These are phyloP conservation scores for Drosophila auraria DNA, from an alignment of 1,140 invertebrate genomes.

Conservation along the genomic window DNA sequence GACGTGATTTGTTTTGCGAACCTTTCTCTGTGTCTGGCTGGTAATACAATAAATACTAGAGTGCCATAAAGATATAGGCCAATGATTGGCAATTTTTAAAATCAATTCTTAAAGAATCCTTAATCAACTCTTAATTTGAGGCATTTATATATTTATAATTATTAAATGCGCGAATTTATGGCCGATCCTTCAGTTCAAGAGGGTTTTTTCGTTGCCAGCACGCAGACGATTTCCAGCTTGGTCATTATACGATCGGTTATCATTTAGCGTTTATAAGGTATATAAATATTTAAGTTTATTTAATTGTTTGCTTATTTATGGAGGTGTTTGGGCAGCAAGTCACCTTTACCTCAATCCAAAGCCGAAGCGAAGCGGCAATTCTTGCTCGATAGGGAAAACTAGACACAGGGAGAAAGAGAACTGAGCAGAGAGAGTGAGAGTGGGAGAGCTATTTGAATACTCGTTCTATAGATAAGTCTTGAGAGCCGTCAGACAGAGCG, in stretches of 20 bases:
- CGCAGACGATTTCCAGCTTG: conserved; percentile 25
- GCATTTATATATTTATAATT: conserved; percentile 57
- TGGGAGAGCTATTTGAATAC: conserved; percentile 58
- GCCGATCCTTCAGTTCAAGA: conserved; percentile 32
- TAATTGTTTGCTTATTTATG: conserved; percentile 56
- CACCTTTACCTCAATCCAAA: conserved; percentile 43
- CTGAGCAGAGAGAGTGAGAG: conserved; percentile 18
- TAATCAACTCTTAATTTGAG: conserved; percentile 61
- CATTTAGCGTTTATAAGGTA: conserved; percentile 52
- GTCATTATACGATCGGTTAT: conserved; percentile 57
- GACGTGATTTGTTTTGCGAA: conserved; percentile 8
- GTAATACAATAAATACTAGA: conserved; percentile 18
- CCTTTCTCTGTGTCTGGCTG: conserved; percentile 18
- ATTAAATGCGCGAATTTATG: conserved; percentile 51
- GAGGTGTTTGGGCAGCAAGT: conserved; percentile 53
- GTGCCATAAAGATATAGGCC: conserved; percentile 9
- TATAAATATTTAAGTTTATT: conserved; percentile 52
- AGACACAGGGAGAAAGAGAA: conserved; percentile 12
- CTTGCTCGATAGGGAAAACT: conserved; percentile 57
- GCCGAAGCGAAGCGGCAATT: conserved; percentile 7
- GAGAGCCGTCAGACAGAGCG: conserved; percentile 65
- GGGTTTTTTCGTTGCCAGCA: conserved; percentile 14
- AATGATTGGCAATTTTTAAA: conserved; percentile 49
- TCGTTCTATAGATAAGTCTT: conserved; percentile 68
- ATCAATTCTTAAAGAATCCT: conserved; percentile 45